phyloP scores from a whole-genome alignment of 2,888 invertebrate species.

The Nomada goodeniana region DNA sequence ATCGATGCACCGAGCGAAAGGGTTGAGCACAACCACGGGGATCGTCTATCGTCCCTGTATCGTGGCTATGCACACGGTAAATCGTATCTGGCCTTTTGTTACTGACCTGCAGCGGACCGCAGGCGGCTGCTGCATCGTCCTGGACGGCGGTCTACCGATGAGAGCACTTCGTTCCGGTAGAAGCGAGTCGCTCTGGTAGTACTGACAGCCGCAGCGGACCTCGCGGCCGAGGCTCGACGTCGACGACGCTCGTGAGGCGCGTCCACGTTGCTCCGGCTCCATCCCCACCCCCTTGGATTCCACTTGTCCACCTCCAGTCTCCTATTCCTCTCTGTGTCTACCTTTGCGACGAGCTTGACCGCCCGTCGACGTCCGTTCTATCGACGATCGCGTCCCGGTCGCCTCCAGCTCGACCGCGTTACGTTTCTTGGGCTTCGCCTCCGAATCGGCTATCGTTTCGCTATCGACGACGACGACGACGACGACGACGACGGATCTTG shows the following conservation, averaged over 20 bases:
- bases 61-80: neutral
- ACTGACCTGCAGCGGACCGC: conserved; percentile 77
- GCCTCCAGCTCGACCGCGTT: conserved; percentile 12
- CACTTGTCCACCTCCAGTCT: conserved; percentile 85
- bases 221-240: conserved; percentile 88
- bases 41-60: no score
- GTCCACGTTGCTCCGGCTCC: conserved; percentile 89
- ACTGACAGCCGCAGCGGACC: conserved; percentile 94
- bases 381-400: conserved; percentile 30
- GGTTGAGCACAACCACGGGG: no score
- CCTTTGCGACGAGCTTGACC: conserved; percentile 37
- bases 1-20: no score
- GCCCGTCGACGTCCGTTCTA: conserved; percentile 13
- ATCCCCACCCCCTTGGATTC: conserved; percentile 88
- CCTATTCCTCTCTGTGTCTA: conserved; percentile 62
- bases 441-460: neutral
- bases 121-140: conserved; percentile 84
- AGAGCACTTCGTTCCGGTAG: conserved; percentile 91
- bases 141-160: conserved; percentile 88
- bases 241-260: conserved; percentile 88
- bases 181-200: conserved; percentile 92
- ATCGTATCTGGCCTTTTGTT: conserved; percentile 3
- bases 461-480: neutral
- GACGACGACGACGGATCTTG: neutral
- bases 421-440: neutral